Conservation (phyloP, 2,888 invertebrate species). For the Anorthoa munda region DNA sequence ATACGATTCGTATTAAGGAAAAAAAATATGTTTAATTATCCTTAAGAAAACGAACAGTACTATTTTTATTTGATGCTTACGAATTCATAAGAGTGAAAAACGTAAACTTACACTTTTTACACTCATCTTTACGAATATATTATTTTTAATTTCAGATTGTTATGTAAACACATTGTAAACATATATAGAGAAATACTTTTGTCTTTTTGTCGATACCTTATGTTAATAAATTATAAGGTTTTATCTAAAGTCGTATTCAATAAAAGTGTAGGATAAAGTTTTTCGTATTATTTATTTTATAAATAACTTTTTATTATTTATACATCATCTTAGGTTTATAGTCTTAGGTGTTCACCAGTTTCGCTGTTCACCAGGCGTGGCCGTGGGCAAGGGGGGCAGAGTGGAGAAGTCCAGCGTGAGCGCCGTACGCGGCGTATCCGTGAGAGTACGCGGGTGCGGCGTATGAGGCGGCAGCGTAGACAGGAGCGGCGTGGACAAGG, state of each 20-base stretch:
- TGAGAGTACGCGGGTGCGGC: constrained; percentile 62
- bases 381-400: constrained; percentile 78
- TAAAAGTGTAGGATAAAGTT: constrained; percentile 21
- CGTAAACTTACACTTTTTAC: neutral
- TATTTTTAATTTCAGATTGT: no score
- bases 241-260: neutral
- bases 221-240: neutral
- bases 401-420: constrained; percentile 68
- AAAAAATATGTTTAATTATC: no score
- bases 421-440: constrained; percentile 71
- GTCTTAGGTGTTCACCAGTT: constrained; percentile 81
- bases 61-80: no score
- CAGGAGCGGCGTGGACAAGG: constrained; percentile 75
- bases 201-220: neutral
- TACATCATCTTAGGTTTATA: constrained; percentile 69
- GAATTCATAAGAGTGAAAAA: no score
- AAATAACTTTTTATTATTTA: constrained; percentile 73
- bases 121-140: neutral
- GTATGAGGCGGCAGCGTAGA: constrained; percentile 67
- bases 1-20: no score
- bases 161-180: neutral
- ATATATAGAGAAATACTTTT: no score
- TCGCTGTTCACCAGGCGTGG: constrained; percentile 85
- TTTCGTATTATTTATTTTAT: constrained; percentile 54
- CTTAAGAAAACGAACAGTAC: no score